phyloP scores from a whole-genome alignment of 2,113 vertebrate genomes.

The Callaeas wilsoni region DNA sequence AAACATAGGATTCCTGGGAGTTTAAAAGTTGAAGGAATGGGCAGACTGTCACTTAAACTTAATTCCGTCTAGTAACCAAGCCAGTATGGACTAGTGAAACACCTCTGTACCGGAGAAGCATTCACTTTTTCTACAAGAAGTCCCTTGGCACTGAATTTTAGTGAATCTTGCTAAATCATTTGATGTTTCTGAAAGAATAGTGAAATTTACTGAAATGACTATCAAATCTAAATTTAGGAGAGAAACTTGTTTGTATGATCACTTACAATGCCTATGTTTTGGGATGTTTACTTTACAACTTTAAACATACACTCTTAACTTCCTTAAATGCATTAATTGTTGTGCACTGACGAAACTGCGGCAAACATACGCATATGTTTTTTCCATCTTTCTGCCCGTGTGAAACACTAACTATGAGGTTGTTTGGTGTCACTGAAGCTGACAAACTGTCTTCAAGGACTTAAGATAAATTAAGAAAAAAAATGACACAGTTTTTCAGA shows the following conservation, averaged over 20 bases:
- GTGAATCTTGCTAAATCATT: neutral
- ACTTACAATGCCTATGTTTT: neutral
- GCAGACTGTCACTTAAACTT: neutral
- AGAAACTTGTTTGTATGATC: neutral
- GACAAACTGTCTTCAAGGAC: neutral
- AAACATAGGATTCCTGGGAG: neutral
- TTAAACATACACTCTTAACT: neutral
- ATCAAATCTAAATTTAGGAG: neutral
- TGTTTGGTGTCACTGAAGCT: neutral
- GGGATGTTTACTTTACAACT: neutral
- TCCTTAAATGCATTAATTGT: neutral
- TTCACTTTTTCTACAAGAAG: neutral
- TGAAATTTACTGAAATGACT: neutral
- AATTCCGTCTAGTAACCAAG: neutral
- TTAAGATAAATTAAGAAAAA: neutral
- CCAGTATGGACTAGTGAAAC: neutral
- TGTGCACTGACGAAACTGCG: neutral
- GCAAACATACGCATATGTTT: fast-evolving
- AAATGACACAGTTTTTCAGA: fast-evolving
- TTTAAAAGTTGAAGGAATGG: neutral
- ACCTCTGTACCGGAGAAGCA: neutral
- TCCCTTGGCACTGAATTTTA: neutral
- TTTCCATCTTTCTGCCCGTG: neutral
- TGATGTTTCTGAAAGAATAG: neutral
- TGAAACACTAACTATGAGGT: neutral